Evolutionary conservation across 2,113 vertebrate genomes (phyloP).

Genomic region (Microtus ochrogaster): DNA sequence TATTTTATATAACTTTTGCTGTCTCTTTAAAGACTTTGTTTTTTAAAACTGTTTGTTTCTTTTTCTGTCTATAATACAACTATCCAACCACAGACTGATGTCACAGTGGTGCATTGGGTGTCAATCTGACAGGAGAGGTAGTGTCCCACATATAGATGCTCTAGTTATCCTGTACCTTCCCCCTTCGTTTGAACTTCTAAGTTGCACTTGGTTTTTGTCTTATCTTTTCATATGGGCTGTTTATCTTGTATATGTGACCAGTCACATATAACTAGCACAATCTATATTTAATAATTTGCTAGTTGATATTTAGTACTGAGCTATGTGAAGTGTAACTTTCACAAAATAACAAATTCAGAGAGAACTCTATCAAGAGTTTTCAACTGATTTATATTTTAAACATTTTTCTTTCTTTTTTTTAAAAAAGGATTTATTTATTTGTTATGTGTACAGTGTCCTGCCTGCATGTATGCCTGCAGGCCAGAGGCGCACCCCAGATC

Average conservation of each 20-base stretch:
- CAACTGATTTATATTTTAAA: background rate
- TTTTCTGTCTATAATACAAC: too few species aligned
- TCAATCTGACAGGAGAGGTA: background rate
- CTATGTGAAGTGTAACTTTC: slow-evolving; percentile 37
- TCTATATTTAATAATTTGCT: slow-evolving; percentile 36
- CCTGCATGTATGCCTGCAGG: too few species aligned
- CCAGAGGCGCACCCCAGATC: too few species aligned
- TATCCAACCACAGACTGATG: background rate
- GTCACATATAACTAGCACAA: background rate
- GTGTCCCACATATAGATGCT: background rate
- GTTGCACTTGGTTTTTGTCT: background rate
- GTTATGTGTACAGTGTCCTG: too few species aligned
- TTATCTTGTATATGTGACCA: slow-evolving; percentile 1
- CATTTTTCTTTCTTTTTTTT: too few species aligned
- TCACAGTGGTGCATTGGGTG: background rate
- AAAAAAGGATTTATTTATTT: too few species aligned
- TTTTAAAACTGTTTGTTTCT: too few species aligned
- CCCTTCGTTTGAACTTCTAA: background rate
- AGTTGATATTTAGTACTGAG: background rate
- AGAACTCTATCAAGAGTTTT: slow-evolving; percentile 21
- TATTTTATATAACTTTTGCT: too few species aligned
- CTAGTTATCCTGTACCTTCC: background rate
- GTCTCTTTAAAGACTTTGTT: too few species aligned
- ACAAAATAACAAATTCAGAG: slow-evolving; percentile 51
- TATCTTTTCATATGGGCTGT: background rate